Percentiles rank a stretch among this genome's conserved stretches.
These are phyloP conservation scores for Brachyopa scutellaris DNA, from an alignment of 2,888 invertebrate genomes.

Conservation along the genomic window DNA sequence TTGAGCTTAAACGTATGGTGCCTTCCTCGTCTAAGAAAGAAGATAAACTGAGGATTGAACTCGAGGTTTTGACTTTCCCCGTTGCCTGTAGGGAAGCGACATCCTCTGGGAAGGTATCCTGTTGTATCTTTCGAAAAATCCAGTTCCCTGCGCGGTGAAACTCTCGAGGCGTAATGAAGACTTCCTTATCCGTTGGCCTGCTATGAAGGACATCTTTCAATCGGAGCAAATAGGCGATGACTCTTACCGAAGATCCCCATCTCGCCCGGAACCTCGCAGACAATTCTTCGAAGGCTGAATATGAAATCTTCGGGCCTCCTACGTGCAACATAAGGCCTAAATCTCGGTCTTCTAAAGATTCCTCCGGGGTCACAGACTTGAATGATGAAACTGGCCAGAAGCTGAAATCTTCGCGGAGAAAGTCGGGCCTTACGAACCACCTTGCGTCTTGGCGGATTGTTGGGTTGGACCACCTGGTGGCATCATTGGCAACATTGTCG, in stretches of 20 bases:
- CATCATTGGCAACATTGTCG: slow-evolving; percentile 42
- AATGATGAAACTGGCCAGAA: neutral
- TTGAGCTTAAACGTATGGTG: neutral
- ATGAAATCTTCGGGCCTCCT: neutral
- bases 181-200: neutral
- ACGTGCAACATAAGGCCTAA: neutral
- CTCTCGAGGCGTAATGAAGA: too few relatives aligned
- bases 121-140: neutral
- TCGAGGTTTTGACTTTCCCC: neutral
- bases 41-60: neutral
- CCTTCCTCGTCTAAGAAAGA: slow-evolving; percentile 8
- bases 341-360: neutral
- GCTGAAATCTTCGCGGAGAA: neutral
- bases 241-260: slow-evolving; percentile 6
- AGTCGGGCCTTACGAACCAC: neutral
- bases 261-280: neutral
- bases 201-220: neutral
- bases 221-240: neutral
- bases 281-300: neutral
- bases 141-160: too few relatives aligned
- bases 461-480: neutral
- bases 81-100: neutral
- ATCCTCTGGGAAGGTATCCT: neutral
- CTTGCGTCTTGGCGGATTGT: neutral
- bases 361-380: neutral